Conservation (phyloP, 2,797 vertebrate genomes). For the Champsocephalus gunnari region DNA sequence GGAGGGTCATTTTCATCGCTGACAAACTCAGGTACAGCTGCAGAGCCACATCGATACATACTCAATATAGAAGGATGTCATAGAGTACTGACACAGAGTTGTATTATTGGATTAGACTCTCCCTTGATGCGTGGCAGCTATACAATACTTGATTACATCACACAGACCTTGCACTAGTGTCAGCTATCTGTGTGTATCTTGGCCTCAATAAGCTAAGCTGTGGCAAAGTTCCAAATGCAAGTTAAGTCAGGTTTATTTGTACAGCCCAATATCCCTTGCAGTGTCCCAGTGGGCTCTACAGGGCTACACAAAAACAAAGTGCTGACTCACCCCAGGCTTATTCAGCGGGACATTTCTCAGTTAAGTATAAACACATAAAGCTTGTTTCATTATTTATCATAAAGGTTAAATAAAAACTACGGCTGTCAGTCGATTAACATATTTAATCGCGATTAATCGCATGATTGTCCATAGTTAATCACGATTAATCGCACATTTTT, state of each 20-base stretch:
- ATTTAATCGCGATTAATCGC: too few relatives aligned
- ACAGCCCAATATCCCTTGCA: background rate
- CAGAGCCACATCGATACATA: background rate
- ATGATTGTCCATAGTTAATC: too few relatives aligned
- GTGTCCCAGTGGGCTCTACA: background rate
- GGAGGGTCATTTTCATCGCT: constrained; percentile 96
- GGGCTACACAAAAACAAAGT: background rate
- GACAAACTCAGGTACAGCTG: constrained; percentile 89
- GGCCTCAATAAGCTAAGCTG: background rate
- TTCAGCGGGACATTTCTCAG: background rate
- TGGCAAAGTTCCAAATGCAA: background rate
- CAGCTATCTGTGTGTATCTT: constrained; percentile 24
- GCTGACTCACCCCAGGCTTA: background rate
- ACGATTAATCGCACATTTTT: too few relatives aligned
- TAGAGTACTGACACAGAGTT: too few relatives aligned
- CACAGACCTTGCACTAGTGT: background rate
- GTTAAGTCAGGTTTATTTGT: constrained; percentile 41
- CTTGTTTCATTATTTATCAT: background rate
- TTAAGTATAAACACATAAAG: background rate
- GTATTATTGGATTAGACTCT: too few relatives aligned
- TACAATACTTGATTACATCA: background rate
- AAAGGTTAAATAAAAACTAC: background rate
- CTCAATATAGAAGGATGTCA: background rate
- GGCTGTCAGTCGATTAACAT: too few relatives aligned
- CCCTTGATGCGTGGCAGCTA: background rate